phyloP scores from a whole-genome alignment of 2,888 invertebrate species.

The Imbricaverruca yamaguchii region DNA sequence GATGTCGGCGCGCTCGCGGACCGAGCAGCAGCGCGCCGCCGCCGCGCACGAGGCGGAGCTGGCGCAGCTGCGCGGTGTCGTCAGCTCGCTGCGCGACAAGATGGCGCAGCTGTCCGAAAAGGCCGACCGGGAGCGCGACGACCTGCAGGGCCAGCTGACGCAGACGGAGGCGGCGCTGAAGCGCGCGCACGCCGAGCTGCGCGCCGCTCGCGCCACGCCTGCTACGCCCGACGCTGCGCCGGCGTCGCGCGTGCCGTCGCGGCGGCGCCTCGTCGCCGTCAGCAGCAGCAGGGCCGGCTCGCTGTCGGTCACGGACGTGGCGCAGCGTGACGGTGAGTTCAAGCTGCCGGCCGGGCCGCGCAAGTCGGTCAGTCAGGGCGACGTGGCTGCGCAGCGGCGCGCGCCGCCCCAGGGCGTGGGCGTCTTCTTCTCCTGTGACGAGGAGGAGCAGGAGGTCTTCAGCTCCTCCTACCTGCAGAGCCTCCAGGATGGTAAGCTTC shows the following conservation, averaged over 20 bases:
- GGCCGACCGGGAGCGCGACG: neutral
- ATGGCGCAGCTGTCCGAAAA: neutral
- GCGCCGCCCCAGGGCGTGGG: conserved; percentile 29
- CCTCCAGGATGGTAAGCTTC: conserved; percentile 47
- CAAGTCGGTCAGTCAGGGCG: neutral
- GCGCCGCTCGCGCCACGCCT: conserved; percentile 19
- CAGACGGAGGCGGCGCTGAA: conserved; percentile 16
- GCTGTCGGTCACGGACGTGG: neutral
- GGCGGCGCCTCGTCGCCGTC: neutral
- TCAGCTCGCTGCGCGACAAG: neutral
- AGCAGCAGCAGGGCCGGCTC: neutral
- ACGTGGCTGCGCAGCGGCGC: neutral
- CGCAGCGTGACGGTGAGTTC: neutral
- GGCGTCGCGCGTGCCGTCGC: neutral
- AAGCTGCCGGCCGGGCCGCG: neutral
- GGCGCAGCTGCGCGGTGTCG: neutral
- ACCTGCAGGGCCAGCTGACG: neutral
- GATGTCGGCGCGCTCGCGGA: neutral
- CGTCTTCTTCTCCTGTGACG: conserved; percentile 60
- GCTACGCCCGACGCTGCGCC: conserved; percentile 15
- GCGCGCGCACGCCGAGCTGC: conserved; percentile 3
- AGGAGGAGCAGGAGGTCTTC: conserved; percentile 77
- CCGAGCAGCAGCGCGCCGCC: neutral
- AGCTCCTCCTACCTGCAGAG: conserved; percentile 65
- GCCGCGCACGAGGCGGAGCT: neutral